Base-by-base conservation (phyloP, 2,113 vertebrate species). In the Nibea coibor region DNA sequence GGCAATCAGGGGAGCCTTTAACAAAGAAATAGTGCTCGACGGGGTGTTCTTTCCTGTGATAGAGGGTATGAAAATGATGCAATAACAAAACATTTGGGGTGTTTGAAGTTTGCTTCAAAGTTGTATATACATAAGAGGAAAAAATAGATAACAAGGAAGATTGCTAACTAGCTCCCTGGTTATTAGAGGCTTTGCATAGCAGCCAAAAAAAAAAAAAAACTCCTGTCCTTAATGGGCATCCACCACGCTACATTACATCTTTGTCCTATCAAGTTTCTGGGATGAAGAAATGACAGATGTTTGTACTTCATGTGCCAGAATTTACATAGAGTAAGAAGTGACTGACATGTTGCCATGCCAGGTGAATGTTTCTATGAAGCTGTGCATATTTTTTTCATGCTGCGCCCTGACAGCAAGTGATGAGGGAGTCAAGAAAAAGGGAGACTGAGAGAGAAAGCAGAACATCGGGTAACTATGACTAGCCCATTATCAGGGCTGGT, bases 401-500 rank as follows among this genome's bases (percentile, higher is more conserved):
- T 68, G 63, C 51, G 58, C 39, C 45, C 45, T 85, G 88, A 88
- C 42, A 83, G 65, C 50, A 78, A 77, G 82, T 53, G 79, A 82
- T 54, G 62, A 50, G 58, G 56, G 64, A 11, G 56, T 26, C 64
- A 51, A 47, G 24, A 59, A 72, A 80, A 72, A 67, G 22, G 48
- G 51, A 28, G 61, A 62, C 11, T 5, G 63, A 43, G 47, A 50
- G 24, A 78, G 75, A 56, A 83, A 84, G 77, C 48, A 67, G 69
- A 31, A 43, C 50, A 61, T 64, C 8, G 59, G 62, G 77, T 82
- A 79, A 86, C 83, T 76, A 83, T 87, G 93, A 92, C 88, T 74
- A 88, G 88, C 50, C 88, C 78, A 86, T 91, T 94, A 93, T 86
- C 79, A 14, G 73, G 43, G 74, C 72, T 66, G 75, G 81, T 73